Percentiles rank a stretch among this genome's conserved stretches.
Conservation (phyloP, 2,888 invertebrate species). For the Molanna angustata region DNA sequence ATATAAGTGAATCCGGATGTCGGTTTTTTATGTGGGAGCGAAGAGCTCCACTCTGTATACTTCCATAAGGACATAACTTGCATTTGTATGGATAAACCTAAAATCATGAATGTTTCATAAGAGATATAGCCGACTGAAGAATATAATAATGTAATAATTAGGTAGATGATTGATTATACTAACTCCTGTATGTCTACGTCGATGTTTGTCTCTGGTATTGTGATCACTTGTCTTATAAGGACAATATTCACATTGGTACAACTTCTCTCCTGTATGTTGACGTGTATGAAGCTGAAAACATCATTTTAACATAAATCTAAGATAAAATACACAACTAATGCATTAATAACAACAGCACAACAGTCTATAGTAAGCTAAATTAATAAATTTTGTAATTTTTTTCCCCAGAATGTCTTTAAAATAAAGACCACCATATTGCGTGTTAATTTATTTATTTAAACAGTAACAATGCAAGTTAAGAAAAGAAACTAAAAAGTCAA, state of each 20-base stretch:
- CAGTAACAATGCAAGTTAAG: too few species aligned
- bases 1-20: slow-evolving; percentile 5
- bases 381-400: too few species aligned
- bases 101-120: slow-evolving; percentile 8
- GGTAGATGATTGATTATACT: background rate
- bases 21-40: slow-evolving; percentile 10
- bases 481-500: too few species aligned
- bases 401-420: too few species aligned
- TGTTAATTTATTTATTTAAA: too few species aligned
- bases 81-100: slow-evolving; percentile 59
- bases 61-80: slow-evolving; percentile 63
- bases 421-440: too few species aligned
- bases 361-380: too few species aligned
- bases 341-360: too few species aligned
- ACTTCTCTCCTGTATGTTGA: slow-evolving; percentile 77
- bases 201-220: slow-evolving; percentile 67
- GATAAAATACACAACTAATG: too few species aligned
- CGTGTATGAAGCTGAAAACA: slow-evolving; percentile 61
- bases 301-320: too few species aligned
- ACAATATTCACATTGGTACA: slow-evolving; percentile 67
- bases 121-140: too few species aligned
- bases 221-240: slow-evolving; percentile 72
- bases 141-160: too few species aligned
- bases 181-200: slow-evolving; percentile 59
- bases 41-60: slow-evolving; percentile 58